Percentiles rank a stretch among this genome's conserved stretches.
Evolutionary conservation across 23 tunicate species (phyloP).

Genomic region (Ciona savignyi): DNA sequence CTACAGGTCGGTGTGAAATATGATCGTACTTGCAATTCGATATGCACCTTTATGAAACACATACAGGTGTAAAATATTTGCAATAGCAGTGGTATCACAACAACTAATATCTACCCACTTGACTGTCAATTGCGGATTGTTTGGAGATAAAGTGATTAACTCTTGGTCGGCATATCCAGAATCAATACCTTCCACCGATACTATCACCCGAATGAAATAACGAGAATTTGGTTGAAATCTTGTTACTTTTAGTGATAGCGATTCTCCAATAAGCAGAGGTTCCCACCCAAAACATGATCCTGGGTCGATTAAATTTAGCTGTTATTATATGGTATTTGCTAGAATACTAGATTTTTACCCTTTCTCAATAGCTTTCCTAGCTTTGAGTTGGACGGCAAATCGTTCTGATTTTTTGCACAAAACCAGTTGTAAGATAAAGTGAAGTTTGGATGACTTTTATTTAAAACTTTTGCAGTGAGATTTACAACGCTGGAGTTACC

Average conservation of each 20-base stretch:
- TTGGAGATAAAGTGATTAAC: not conserved
- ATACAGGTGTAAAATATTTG: not conserved
- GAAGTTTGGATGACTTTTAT: not conserved
- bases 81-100: too few species aligned
- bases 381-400: not conserved
- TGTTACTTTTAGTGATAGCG: not conserved
- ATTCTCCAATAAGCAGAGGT: not conserved
- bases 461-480: not conserved
- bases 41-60: not conserved
- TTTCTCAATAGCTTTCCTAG: not conserved
- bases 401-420: not conserved
- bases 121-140: not conserved
- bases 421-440: not conserved
- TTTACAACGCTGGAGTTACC: not conserved
- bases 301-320: too few species aligned
- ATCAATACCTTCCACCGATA: not conserved
- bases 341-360: too few species aligned
- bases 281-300: not conserved
- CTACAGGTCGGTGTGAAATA: not conserved
- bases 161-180: not conserved
- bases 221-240: not conserved
- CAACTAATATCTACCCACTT: too few species aligned
- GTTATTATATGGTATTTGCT: too few species aligned
- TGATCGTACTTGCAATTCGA: not conserved
- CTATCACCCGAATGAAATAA: not conserved